Percentiles rank a stretch among this genome's conserved stretches.
phyloP scores from a whole-genome alignment of 2,113 vertebrate species.

The Pteronura brasiliensis region DNA sequence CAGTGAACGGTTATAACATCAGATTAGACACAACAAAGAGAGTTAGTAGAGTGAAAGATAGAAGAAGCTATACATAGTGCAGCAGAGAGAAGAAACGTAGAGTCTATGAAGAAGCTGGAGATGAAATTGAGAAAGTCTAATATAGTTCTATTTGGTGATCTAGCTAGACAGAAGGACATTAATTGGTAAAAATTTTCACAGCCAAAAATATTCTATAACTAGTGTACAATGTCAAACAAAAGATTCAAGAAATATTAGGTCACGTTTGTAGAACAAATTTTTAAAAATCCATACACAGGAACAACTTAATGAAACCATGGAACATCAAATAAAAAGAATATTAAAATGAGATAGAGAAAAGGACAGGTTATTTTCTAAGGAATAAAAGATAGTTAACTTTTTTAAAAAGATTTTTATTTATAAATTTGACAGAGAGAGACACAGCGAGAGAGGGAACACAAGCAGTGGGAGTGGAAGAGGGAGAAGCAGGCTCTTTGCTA shows the following conservation, averaged over 20 bases:
- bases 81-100: background rate
- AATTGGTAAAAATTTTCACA: background rate
- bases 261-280: background rate
- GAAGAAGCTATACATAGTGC: background rate
- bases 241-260: background rate
- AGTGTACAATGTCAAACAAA: background rate
- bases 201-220: background rate
- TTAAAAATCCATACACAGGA: background rate
- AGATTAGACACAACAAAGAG: background rate
- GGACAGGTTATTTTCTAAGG: background rate
- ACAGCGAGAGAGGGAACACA: too few species aligned
- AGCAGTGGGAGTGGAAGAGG: too few species aligned
- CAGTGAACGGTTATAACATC: background rate
- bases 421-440: too few species aligned
- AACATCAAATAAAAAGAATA: background rate
- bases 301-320: background rate
- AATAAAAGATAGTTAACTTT: background rate
- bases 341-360: background rate
- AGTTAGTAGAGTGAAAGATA: background rate
- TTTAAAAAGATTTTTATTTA: too few species aligned
- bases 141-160: background rate
- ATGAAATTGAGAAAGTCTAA: background rate
- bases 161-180: background rate
- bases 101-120: background rate
- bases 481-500: too few species aligned